Conservation (phyloP, 1,140 invertebrate species). For the Aphis craccivora region DNA sequence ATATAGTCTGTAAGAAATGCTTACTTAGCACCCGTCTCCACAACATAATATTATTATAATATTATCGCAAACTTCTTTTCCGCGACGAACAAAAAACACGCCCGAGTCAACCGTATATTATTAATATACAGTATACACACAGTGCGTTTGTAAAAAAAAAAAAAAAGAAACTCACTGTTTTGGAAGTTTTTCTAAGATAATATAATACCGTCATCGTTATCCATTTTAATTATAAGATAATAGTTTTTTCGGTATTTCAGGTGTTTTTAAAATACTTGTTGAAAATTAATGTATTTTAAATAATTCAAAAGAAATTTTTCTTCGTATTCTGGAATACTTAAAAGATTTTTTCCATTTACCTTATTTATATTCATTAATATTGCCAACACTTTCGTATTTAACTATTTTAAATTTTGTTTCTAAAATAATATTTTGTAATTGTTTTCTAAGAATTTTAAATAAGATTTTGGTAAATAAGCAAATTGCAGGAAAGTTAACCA, state of each 20-base stretch:
- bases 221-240: neutral
- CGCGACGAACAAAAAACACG: neutral
- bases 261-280: too few species aligned
- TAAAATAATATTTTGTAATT: too few species aligned
- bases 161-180: neutral
- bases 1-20: neutral
- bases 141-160: neutral
- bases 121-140: neutral
- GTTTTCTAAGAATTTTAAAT: too few species aligned
- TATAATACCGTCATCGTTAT: neutral
- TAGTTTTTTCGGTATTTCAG: neutral
- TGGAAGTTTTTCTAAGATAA: neutral
- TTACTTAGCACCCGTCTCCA: neutral
- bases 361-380: too few species aligned
- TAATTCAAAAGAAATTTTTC: too few species aligned
- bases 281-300: too few species aligned
- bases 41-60: neutral
- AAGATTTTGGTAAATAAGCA: too few species aligned
- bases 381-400: too few species aligned
- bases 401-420: too few species aligned
- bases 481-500: too few species aligned
- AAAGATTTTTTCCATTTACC: too few species aligned
- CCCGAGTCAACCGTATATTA: neutral
- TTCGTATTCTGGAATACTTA: too few species aligned
- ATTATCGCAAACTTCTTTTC: neutral